These are phyloP conservation scores for Philonicus albiceps DNA, from an alignment of 2,888 invertebrate genomes.

Conservation along the genomic window DNA sequence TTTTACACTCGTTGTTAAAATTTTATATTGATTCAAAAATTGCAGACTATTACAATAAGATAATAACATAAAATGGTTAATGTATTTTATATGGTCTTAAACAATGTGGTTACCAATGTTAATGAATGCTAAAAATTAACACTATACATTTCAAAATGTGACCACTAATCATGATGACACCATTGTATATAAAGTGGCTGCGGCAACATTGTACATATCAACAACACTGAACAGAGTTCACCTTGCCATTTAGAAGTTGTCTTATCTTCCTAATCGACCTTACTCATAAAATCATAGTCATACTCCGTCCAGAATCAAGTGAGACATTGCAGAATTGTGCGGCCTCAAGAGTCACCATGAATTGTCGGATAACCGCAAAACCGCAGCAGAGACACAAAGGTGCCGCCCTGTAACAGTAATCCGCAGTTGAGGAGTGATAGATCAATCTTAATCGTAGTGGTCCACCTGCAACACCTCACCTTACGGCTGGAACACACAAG, in stretches of 20 bases:
- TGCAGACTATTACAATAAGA: too few relatives aligned
- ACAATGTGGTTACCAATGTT: too few relatives aligned
- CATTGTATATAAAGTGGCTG: background rate
- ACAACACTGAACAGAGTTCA: background rate
- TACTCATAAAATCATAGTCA: background rate
- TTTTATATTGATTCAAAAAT: too few relatives aligned
- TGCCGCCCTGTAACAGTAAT: slow-evolving; percentile 21
- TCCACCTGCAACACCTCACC: slow-evolving; percentile 31
- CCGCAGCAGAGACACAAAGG: slow-evolving; percentile 8
- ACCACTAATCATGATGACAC: background rate
- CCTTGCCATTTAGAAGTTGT: background rate
- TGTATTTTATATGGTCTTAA: too few relatives aligned
- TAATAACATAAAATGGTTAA: too few relatives aligned
- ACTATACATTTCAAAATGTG: too few relatives aligned
- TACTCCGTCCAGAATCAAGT: background rate
- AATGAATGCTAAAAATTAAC: too few relatives aligned
- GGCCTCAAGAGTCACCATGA: background rate
- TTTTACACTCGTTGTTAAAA: too few relatives aligned
- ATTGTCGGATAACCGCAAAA: background rate
- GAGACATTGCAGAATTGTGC: background rate
- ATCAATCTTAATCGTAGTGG: slow-evolving; percentile 26
- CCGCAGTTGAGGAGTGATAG: slow-evolving; percentile 31
- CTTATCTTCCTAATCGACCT: background rate
- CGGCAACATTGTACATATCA: background rate
- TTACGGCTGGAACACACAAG: slow-evolving; percentile 33